Percentiles rank a stretch among this genome's conserved stretches.
Evolutionary conservation across 2,797 vertebrate species (phyloP).

Genomic region (Scolopax rusticola): DNA sequence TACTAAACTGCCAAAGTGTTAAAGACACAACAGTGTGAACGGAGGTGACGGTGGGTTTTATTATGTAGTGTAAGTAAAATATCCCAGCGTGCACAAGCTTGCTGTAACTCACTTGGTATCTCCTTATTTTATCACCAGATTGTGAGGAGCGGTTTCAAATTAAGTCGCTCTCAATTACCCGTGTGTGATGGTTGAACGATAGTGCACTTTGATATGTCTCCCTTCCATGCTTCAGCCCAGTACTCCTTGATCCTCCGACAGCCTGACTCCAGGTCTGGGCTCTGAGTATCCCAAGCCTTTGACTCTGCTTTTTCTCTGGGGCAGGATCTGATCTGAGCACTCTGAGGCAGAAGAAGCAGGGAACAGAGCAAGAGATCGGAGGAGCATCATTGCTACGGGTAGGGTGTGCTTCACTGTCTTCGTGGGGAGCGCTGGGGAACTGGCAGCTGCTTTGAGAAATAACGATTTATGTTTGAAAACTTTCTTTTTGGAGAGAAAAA

Average conservation of each 20-base stretch:
- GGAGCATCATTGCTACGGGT: slow-evolving; percentile 54
- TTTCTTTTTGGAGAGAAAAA: neutral
- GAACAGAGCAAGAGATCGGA: slow-evolving; percentile 49
- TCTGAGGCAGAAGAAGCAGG: slow-evolving; percentile 64
- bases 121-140: slow-evolving; percentile 13
- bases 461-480: neutral
- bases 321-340: slow-evolving; percentile 66
- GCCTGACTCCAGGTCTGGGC: neutral
- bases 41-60: neutral
- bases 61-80: neutral
- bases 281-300: slow-evolving; percentile 38
- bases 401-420: slow-evolving; percentile 41
- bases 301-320: slow-evolving; percentile 64
- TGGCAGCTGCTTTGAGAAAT: neutral
- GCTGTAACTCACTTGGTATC: neutral
- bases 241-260: neutral
- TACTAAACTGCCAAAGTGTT: neutral
- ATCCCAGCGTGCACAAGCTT: neutral
- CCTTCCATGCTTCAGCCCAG: slow-evolving; percentile 9
- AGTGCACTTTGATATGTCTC: neutral
- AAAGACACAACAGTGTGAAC: neutral
- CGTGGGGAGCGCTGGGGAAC: neutral
- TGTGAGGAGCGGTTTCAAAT: slow-evolving; percentile 18
- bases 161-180: slow-evolving; percentile 1
- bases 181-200: neutral